Evolutionary conservation across 1,140 invertebrate genomes (phyloP).

Genomic region (Gryllus bimaculatus): DNA sequence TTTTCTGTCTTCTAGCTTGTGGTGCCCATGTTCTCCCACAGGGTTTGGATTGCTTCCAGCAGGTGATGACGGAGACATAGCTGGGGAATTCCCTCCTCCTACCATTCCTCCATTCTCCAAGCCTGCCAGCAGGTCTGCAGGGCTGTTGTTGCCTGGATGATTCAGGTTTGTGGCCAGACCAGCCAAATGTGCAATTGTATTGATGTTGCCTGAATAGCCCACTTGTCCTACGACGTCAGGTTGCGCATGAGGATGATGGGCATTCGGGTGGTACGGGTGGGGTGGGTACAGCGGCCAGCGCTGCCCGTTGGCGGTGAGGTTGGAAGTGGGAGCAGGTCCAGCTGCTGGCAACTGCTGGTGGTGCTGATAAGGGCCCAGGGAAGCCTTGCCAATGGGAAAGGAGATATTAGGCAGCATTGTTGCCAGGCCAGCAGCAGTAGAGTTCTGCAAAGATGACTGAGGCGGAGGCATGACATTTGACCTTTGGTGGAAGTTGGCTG

Average conservation of each 20-base stretch:
- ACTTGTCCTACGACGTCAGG: constrained; percentile 21
- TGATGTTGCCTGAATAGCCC: constrained; percentile 13
- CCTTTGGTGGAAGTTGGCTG: constrained; percentile 14
- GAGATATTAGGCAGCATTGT: constrained; percentile 12
- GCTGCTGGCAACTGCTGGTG: constrained; percentile 33
- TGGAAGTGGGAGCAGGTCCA: constrained; percentile 34
- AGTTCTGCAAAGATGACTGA: constrained; percentile 7
- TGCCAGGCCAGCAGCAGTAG: constrained; percentile 3
- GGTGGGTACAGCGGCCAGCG: constrained; percentile 24
- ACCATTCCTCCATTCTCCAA: constrained; percentile 38
- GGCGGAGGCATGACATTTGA: constrained; percentile 9
- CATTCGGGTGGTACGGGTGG: constrained; percentile 14
- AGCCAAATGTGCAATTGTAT: constrained; percentile 30
- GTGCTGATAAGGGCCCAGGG: constrained; percentile 17
- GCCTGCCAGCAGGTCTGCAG: constrained; percentile 40
- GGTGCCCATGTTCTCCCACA: constrained; percentile 7
- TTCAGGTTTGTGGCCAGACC: constrained; percentile 33
- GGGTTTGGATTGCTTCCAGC: constrained; percentile 20
- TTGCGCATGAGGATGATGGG: constrained; percentile 18
- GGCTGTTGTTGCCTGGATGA: constrained; percentile 24
- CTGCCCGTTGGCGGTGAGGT: constrained; percentile 24
- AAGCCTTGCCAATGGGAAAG: constrained; percentile 11
- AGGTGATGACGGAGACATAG: constrained; percentile 47
- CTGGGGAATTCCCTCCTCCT: constrained; percentile 40
- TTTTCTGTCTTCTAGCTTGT: constrained; percentile 51